Evolutionary conservation across 2,888 invertebrate genomes (phyloP), one percentile per base, ranked within the genome.

Genomic region (Adineta ricciae): DNA sequence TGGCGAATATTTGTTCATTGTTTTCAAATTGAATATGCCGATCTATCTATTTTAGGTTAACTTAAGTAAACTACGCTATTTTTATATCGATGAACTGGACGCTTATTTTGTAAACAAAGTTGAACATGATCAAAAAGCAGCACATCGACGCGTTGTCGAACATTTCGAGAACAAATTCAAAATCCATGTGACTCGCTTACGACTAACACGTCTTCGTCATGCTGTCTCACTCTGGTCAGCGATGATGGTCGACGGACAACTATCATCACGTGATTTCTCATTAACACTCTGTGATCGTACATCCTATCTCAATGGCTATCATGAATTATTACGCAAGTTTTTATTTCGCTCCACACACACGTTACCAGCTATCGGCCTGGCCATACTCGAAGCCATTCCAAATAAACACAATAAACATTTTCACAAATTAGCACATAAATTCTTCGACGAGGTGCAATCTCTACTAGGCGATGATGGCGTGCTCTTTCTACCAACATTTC

Each of bases 401-500:
- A 84, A 27, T 21, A 56, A 84, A 64, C 11, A 52, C n/a, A 27
- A 49, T 84, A 46, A 83, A 54, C 21, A 24, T 83, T 50, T 38
- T 83, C 54, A 38, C n/a, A 1, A 21, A n/a, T 82, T 82, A 52
- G 84, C 82, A 46, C 86, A 88, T 0, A 86, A 92, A 88, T 91
- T 93, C 86, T 87, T 88, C 50, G 84, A 87, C 50, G 88, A 90
- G 83, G 84, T 90, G 32, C 89, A 94, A 89, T 93, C 94, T 83
- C 91, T 96, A 88, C 92, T 97, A 49, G 93, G 94, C 19, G 90
- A 92, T 49, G 93, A 96, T 89, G 96, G 96, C 0, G 94, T 97
- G 4, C 93, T 97, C 86, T 91, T 97, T 50, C 96, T 94, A 89
- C 96, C 96, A 0, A 93, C 95, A 0, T 95, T 95, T 91, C 96